Conservation (phyloP, 2,797 vertebrate species). For the Alcedo atthis region DNA sequence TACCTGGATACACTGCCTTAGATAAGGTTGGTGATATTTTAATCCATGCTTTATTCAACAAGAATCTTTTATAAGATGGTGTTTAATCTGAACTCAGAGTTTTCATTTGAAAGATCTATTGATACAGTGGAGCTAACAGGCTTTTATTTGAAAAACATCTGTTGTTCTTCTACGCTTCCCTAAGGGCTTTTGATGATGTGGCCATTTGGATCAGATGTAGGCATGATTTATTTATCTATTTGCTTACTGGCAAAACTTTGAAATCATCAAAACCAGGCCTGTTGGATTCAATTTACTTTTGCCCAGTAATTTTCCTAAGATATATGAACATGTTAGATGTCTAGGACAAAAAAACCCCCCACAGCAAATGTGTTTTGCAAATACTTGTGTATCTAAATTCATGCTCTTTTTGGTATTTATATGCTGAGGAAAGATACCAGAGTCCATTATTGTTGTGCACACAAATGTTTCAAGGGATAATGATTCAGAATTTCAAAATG, state of each 20-base stretch:
- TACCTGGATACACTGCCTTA: not conserved
- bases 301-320: not conserved
- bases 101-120: not conserved
- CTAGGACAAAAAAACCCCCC: not conserved
- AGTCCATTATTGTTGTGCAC: not conserved
- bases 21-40: not conserved
- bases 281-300: not conserved
- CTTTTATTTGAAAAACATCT: constrained; percentile 1
- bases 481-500: not conserved
- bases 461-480: not conserved
- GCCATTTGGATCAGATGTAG: not conserved
- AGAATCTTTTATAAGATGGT: not conserved
- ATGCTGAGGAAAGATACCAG: not conserved
- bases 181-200: not conserved
- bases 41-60: not conserved
- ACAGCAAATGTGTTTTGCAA: not conserved
- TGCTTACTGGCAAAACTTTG: not conserved
- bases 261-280: not conserved
- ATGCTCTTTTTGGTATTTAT: not conserved
- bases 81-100: not conserved
- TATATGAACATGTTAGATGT: not conserved
- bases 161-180: not conserved
- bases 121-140: not conserved
- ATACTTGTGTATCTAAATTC: not conserved
- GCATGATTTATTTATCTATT: not conserved